phyloP scores from a whole-genome alignment of 2,797 vertebrate species.

The Hydrocynus forskahlii region DNA sequence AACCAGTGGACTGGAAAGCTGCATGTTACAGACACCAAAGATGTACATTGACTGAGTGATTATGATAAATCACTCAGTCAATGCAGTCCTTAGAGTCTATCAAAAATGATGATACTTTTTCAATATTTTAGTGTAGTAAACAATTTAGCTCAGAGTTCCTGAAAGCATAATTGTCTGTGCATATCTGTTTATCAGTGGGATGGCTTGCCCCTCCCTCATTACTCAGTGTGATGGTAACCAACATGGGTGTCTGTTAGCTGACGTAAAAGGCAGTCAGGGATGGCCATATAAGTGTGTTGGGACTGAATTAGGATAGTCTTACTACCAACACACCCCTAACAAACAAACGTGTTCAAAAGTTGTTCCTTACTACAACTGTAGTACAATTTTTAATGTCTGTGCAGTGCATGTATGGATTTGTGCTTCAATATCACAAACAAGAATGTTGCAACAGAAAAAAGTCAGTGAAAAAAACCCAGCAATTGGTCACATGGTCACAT shows the following conservation, averaged over 20 bases:
- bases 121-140: too few species aligned
- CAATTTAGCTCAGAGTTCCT: too few species aligned
- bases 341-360: too few species aligned
- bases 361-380: background rate
- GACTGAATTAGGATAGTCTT: too few species aligned
- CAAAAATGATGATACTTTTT: background rate
- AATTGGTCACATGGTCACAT: slow-evolving; percentile 21
- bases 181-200: too few species aligned
- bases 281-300: too few species aligned
- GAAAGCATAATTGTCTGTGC: too few species aligned
- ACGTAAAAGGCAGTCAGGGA: too few species aligned
- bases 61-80: slow-evolving; percentile 4
- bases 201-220: too few species aligned
- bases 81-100: background rate
- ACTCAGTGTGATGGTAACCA: too few species aligned
- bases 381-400: background rate
- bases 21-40: background rate
- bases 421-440: background rate
- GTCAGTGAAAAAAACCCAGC: slow-evolving; percentile 13
- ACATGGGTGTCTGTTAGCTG: too few species aligned
- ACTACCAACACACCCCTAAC: too few species aligned
- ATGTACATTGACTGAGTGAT: background rate
- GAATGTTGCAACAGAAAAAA: slow-evolving; percentile 24
- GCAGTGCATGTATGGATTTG: background rate
- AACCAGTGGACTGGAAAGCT: background rate